phyloP scores from a whole-genome alignment of 37 sponge, comb jelly and placozoan genomes.

The Dysidea cf. avara region DNA sequence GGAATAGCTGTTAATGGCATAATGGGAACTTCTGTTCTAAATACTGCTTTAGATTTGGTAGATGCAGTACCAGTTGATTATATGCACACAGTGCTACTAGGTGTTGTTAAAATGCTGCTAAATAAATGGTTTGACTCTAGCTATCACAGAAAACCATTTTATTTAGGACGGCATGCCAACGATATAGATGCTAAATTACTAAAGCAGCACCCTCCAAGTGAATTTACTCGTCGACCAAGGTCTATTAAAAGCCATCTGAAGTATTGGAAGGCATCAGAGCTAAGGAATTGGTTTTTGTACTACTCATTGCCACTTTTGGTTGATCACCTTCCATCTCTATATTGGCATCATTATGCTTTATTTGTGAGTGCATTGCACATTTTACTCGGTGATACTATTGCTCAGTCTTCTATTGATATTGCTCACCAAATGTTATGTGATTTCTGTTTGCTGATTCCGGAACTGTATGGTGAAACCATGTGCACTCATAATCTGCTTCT shows the following conservation, averaged over 20 bases:
- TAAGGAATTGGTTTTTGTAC: neutral
- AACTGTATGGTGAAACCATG: slow-evolving; percentile 9
- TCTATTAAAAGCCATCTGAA: slow-evolving; percentile 4
- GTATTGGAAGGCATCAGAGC: slow-evolving; percentile 21
- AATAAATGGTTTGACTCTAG: neutral
- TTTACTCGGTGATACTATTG: slow-evolving; percentile 3
- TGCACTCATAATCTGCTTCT: slow-evolving; percentile 24
- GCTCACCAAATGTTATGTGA: neutral
- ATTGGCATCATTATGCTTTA: slow-evolving; percentile 3
- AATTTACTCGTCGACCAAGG: slow-evolving; percentile 10
- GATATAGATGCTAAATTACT: slow-evolving; percentile 2
- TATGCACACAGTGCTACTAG: slow-evolving; percentile 32
- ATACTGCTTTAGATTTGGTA: neutral
- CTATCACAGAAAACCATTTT: neutral
- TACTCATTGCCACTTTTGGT: slow-evolving; percentile 20
- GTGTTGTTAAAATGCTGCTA: neutral
- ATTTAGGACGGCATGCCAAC: neutral
- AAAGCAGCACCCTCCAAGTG: slow-evolving; percentile 6
- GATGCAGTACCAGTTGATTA: slow-evolving; percentile 17
- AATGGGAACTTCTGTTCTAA: neutral
- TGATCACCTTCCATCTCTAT: neutral
- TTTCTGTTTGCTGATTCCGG: slow-evolving; percentile 1
- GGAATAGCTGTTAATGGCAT: neutral
- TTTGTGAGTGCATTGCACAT: slow-evolving; percentile 6
- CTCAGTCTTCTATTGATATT: neutral